Base-by-base conservation (phyloP, 1,140 invertebrate genomes). In the Drosophila ficusphila region DNA sequence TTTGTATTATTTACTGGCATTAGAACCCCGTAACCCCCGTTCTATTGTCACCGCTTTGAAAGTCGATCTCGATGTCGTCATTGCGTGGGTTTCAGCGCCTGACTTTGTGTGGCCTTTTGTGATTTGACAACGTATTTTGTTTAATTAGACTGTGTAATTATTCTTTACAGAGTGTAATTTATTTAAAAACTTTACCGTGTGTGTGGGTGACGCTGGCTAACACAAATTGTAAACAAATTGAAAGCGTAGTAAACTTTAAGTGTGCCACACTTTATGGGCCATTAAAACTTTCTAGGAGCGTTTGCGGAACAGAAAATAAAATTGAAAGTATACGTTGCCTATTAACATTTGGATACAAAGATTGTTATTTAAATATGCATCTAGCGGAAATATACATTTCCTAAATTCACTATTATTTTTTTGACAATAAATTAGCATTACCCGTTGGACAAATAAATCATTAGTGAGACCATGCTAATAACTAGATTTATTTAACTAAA, bases 91-190 rank as follows among this genome's bases (percentile, higher is more conserved):
- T 56, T 29, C 25, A 60, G 38, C 58, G 72, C 58, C 34, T 12
- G 36, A 49, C 77, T 81, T 82, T 81, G 73, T 72, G 42, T 18
- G 46, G 60, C 77, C 78, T 82, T 81, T 69, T 68, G 34, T 44
- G 72, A 38, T 29, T 34, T 41, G 56, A 48, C 47, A 53, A 27
- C 65, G 49, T 52, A 81, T 79, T 68, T 79, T 52, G 52, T 62
- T 81, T 81, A 79, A 81, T 79, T 76, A 60, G 46, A 38, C 44
- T 54, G 34, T 72, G 72, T 82, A 81, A 81, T 81, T 81, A 81
- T 78, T 73, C 76, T 74, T 68, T 76, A 53, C 19, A 14, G 29
- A 11, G 29, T 67, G 76, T 78, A 78, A 61, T 76, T 76, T 49
- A 42, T 29, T 41, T 57, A 12, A 36, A 44, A 31, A 31, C 18